Conservation (phyloP, 2,113 vertebrate species). For the Psammodynastes pulverulentus region DNA sequence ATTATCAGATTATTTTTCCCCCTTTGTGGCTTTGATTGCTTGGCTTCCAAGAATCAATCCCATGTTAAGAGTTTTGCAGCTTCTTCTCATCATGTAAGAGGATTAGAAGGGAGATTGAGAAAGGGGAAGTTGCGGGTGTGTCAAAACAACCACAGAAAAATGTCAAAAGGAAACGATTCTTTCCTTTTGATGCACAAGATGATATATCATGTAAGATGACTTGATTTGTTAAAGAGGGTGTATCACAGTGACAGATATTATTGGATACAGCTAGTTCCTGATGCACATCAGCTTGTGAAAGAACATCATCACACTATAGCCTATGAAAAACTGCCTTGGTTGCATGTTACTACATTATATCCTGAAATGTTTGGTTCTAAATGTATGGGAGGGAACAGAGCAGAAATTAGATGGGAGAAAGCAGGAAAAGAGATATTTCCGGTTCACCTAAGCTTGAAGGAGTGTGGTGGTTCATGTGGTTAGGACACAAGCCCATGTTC, state of each 20-base stretch:
- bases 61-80: neutral
- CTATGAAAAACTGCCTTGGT: neutral
- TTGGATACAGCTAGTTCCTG: neutral
- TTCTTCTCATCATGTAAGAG: neutral
- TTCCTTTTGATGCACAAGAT: neutral
- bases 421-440: neutral
- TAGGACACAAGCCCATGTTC: neutral
- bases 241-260: neutral
- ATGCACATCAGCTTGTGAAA: neutral
- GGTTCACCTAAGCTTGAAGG: neutral
- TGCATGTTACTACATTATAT: neutral
- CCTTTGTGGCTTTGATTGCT: neutral
- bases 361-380: neutral
- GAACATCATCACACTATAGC: neutral
- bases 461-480: neutral
- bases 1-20: neutral
- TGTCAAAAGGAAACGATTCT: neutral
- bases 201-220: neutral
- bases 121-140: neutral
- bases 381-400: neutral
- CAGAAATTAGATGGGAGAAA: neutral
- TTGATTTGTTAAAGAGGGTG: neutral
- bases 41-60: neutral
- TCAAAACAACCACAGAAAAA: neutral
- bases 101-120: neutral